Evolutionary conservation across 1,140 invertebrate species (phyloP), one percentile per base, ranked within the genome.

Genomic region (Harlomillsia oculata): DNA sequence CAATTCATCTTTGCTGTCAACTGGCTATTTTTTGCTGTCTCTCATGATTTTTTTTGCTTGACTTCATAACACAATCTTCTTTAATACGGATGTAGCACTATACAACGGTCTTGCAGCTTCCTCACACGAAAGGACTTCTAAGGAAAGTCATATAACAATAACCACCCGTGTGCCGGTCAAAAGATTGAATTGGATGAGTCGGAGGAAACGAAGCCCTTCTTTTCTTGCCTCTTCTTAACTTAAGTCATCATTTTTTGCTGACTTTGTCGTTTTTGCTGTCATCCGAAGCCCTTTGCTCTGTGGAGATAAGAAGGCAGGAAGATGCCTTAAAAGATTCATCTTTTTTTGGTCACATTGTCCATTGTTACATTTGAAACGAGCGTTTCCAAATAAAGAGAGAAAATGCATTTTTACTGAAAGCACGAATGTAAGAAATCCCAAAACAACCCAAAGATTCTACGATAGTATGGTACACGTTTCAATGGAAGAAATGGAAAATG

Each of bases 161-260:
- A 14, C 13, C 34, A 13, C 39, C 25, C 39, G 25, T 41, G 20
- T 41, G 39, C 6, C 16, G n/a, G 16, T 13, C 28, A 30, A 16
- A 34, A 16, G 5, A 1, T 5, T 48, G 29, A 48, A 48, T 48
- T 48, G 45, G 45, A 34, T 48, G 45, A 32, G 14, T n/a, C n/a
- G 34, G 14, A 48, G 20, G 23, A 30, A 34, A 32, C 45, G 18
- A 18, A 48, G 23, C 28, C 30, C 8, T 13, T 28, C 25, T 48
- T 48, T 48, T 48, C 20, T 30, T 48, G 16, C 45, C 29, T 16
- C 36, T 48, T 48, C 36, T 48, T 48, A 32, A 32, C 8, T 11
- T 5, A 28, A 20, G 45, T 32, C 36, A 48, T 11, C 30, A 48
- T 48, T 48, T 48, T 48, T 48, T 48, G 45, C 29, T 30, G 29